Evolutionary conservation across 2,888 invertebrate species (phyloP).

Genomic region (Drosophila siamana): DNA sequence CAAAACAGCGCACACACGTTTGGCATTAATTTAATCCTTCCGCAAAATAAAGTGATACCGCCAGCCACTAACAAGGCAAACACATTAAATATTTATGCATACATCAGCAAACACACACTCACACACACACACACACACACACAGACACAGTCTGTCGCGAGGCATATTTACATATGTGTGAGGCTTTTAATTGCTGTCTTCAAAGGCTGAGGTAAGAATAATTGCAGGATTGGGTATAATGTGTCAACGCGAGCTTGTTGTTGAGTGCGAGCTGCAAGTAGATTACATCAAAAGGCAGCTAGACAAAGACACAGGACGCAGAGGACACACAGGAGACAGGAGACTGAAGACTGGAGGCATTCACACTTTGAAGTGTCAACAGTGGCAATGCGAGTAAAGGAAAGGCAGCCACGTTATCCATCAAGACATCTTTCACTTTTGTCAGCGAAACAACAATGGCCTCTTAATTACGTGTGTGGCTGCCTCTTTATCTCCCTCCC

Average conservation of each 20-base stretch:
- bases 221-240: conserved; percentile 82
- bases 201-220: conserved; percentile 81
- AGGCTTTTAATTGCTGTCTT: conserved; percentile 74
- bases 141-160: conserved; percentile 41
- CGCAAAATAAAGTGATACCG: conserved; percentile 83
- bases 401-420: conserved; percentile 75
- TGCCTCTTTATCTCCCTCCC: conserved; percentile 42
- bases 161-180: conserved; percentile 49
- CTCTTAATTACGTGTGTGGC: conserved; percentile 82
- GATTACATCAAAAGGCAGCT: conserved; percentile 63
- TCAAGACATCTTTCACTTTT: conserved; percentile 84
- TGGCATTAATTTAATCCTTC: conserved; percentile 83
- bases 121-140: conserved; percentile 38
- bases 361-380: conserved; percentile 83
- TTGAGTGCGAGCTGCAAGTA: conserved; percentile 45
- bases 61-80: conserved; percentile 83
- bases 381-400: conserved; percentile 60
- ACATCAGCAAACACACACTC: conserved; percentile 49
- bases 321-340: conserved; percentile 28
- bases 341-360: conserved; percentile 24
- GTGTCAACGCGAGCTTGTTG: conserved; percentile 64
- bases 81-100: conserved; percentile 75
- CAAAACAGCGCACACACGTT: conserved; percentile 70
- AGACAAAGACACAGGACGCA: conserved; percentile 12
- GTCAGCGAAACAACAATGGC: conserved; percentile 84